These are phyloP conservation scores for Pseudomyrmex dendroicus DNA, from an alignment of 1,140 invertebrate genomes.

Conservation along the genomic window DNA sequence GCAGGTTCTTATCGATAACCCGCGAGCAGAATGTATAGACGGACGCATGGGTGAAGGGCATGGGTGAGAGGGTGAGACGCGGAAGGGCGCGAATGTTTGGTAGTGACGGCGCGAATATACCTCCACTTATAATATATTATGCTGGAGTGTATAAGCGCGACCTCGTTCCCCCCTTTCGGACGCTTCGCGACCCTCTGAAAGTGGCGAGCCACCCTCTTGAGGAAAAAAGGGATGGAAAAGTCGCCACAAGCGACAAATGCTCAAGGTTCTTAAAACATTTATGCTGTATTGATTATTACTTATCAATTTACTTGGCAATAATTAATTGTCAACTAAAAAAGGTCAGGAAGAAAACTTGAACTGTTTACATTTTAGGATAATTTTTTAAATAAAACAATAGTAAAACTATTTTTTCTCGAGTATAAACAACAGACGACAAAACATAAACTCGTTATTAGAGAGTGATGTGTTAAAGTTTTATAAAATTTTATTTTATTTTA, in stretches of 20 bases:
- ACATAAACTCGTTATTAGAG: not conserved
- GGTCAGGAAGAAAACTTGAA: not conserved
- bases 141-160: conserved; percentile 58
- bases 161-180: conserved; percentile 44
- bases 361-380: not conserved
- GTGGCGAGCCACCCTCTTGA: conserved; percentile 69
- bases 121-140: conserved; percentile 78
- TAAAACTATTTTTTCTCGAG: not conserved
- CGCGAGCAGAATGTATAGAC: conserved; percentile 72
- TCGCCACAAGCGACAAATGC: conserved; percentile 67
- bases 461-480: not conserved
- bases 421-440: not conserved
- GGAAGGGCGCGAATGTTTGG: conserved; percentile 72
- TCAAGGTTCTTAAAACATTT: conserved; percentile 65
- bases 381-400: not conserved
- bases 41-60: not conserved
- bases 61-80: conserved; percentile 21
- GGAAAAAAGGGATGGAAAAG: conserved; percentile 55
- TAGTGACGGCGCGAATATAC: conserved; percentile 76
- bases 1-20: conserved; percentile 77
- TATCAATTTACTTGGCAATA: conserved; percentile 38
- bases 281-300: conserved; percentile 40
- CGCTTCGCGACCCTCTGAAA: conserved; percentile 12
- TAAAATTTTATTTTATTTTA: not conserved
- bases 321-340: conserved; percentile 45